These are phyloP conservation scores for Tetrax tetrax DNA, from an alignment of 2,113 vertebrate species.

Conservation along the genomic window DNA sequence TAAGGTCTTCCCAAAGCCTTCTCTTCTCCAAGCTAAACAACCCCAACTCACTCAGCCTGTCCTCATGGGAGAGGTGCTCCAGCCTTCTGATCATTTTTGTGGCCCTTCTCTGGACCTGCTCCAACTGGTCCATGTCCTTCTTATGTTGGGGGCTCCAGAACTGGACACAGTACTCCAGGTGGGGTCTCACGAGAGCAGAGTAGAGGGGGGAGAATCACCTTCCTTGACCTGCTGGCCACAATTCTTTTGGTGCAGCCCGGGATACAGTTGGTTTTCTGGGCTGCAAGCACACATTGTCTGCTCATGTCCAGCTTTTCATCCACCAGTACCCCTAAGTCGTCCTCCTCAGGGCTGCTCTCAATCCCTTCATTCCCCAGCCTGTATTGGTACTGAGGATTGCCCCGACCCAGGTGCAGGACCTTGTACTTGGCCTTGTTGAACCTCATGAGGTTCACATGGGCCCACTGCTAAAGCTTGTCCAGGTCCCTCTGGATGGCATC, in stretches of 20 bases:
- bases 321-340: not conserved
- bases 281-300: accelerated
- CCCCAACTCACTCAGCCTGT: not conserved
- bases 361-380: not conserved
- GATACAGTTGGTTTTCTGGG: not conserved
- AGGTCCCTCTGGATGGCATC: not conserved
- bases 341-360: accelerated
- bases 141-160: accelerated
- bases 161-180: accelerated
- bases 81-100: not conserved
- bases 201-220: not conserved
- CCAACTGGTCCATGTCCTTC: not conserved
- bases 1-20: not conserved
- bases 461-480: not conserved
- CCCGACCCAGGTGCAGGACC: not conserved
- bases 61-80: not conserved
- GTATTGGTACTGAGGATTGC: not conserved
- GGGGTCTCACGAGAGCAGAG: not conserved
- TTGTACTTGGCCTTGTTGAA: not conserved
- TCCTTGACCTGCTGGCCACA: accelerated
- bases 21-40: not conserved
- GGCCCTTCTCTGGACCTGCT: not conserved
- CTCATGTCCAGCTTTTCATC: not conserved
- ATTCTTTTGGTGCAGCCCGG: not conserved
- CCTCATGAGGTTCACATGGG: not conserved